These are phyloP conservation scores for Ameiurus melas DNA, from an alignment of 2,113 vertebrate species.

Conservation along the genomic window DNA sequence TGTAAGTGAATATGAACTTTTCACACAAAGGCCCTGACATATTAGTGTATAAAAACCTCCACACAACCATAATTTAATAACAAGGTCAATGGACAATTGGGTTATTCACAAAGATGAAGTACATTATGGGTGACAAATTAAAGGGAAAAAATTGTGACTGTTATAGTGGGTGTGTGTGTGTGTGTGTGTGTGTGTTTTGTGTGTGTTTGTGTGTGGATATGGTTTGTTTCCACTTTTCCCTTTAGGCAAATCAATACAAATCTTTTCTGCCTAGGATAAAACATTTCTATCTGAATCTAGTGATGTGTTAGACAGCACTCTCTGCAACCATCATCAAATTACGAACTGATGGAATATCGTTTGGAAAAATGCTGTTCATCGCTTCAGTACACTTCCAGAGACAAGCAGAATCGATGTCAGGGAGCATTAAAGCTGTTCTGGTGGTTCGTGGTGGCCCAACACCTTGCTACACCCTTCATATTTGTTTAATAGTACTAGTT, in stretches of 20 bases:
- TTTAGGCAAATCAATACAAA: background rate
- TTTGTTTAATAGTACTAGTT: background rate
- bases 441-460: background rate
- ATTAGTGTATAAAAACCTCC: background rate
- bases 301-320: background rate
- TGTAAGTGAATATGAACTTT: background rate
- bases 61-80: background rate
- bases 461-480: background rate
- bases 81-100: background rate
- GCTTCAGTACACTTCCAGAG: background rate
- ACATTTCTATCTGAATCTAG: background rate
- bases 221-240: background rate
- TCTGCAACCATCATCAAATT: background rate
- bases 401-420: background rate
- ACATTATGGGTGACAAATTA: background rate
- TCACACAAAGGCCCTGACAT: background rate
- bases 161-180: background rate
- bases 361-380: background rate
- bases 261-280: background rate
- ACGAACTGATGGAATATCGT: background rate
- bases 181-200: background rate
- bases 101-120: background rate
- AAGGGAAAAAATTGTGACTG: background rate
- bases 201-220: background rate
- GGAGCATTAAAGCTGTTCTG: background rate